Conservation (phyloP, 1,140 invertebrate genomes). For the Drosophila pseudoananassae region DNA sequence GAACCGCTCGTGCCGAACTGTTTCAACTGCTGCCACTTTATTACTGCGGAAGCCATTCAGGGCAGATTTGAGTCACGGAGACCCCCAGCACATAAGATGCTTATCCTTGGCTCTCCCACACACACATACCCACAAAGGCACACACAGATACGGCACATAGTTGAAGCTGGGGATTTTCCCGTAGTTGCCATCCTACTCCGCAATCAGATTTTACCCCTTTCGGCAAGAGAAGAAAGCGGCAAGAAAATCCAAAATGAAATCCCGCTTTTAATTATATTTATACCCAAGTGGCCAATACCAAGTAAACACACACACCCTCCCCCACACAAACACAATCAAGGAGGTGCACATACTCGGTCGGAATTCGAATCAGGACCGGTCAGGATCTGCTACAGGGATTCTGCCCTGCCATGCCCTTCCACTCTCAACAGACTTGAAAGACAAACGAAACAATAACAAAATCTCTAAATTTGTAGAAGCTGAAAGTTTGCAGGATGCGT, state of each 20-base stretch:
- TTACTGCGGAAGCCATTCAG: conserved; percentile 47
- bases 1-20: conserved; percentile 40
- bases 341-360: not conserved
- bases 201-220: conserved; percentile 66
- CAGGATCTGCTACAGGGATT: not conserved
- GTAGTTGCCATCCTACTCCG: conserved; percentile 5
- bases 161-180: conserved; percentile 9
- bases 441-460: conserved; percentile 38
- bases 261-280: conserved; percentile 77
- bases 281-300: conserved; percentile 70
- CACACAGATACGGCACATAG: conserved; percentile 9
- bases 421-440: conserved; percentile 6
- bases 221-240: conserved; percentile 5
- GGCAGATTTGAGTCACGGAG: conserved; percentile 31
- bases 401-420: not conserved
- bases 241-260: conserved; percentile 63
- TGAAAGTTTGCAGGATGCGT: conserved; percentile 18
- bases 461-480: conserved; percentile 19
- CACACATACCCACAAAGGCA: conserved; percentile 19
- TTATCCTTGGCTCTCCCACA: conserved; percentile 48
- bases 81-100: conserved; percentile 48
- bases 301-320: conserved; percentile 12
- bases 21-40: conserved; percentile 46
- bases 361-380: conserved; percentile 14
- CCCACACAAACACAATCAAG: conserved; percentile 7